Conservation (phyloP, 2,113 vertebrate species). For the Phodopus roborovskii region DNA sequence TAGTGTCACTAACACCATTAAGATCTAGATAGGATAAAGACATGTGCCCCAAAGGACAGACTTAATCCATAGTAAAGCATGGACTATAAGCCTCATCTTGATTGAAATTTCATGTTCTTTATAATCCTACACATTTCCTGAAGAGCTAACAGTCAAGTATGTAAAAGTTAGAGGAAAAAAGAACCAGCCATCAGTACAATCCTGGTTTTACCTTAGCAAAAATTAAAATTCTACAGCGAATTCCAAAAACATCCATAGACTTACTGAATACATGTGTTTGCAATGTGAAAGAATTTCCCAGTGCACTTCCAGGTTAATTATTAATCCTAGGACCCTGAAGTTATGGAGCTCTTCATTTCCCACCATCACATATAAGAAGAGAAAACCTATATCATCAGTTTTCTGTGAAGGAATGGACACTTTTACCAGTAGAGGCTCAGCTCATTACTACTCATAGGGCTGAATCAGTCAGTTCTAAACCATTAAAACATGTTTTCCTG, state of each 20-base stretch:
- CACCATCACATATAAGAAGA: not conserved
- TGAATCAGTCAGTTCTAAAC: slow-evolving; percentile 26
- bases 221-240: slow-evolving; percentile 25
- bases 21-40: not conserved
- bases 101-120: not conserved
- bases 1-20: not conserved
- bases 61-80: not conserved
- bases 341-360: not conserved
- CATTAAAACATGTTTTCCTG: slow-evolving; percentile 30
- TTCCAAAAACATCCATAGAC: not conserved
- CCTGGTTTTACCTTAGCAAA: not conserved
- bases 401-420: not conserved
- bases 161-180: not conserved
- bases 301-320: not conserved
- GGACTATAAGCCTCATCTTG: not conserved
- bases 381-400: not conserved
- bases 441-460: not conserved
- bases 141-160: not conserved
- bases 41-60: not conserved
- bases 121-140: not conserved
- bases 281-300: not conserved
- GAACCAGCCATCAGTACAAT: not conserved
- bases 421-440: not conserved
- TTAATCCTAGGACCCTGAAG: not conserved
- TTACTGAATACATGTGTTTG: not conserved